phyloP scores from a whole-genome alignment of 2,888 invertebrate genomes.

The Blomia tropicalis region DNA sequence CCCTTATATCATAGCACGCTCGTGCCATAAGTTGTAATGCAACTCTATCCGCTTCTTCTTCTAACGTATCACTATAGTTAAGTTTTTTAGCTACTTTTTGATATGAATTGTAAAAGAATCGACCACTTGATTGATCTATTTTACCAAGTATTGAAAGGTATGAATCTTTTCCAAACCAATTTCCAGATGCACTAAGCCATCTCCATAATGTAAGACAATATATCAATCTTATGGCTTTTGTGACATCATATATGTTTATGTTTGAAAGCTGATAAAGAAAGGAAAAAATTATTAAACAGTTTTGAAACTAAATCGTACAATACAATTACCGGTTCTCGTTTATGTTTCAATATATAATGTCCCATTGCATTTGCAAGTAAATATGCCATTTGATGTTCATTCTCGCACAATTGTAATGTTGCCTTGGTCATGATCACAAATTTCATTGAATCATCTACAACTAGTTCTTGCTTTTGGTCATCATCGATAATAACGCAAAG shows the following conservation, averaged over 20 bases:
- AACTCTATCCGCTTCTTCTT: constrained; percentile 10
- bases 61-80: background rate
- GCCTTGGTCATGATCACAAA: background rate
- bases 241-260: background rate
- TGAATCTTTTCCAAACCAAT: background rate
- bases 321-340: constrained; percentile 16
- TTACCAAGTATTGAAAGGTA: background rate
- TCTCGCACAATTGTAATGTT: background rate
- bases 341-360: background rate
- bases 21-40: constrained; percentile 3
- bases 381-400: constrained; percentile 15
- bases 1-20: background rate
- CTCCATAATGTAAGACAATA: background rate
- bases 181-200: background rate
- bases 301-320: too few relatives aligned
- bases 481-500: background rate
- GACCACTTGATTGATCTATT: background rate
- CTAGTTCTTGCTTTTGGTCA: background rate
- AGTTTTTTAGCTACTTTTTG: background rate
- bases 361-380: background rate
- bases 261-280: background rate
- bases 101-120: background rate
- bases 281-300: too few relatives aligned
- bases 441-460: background rate
- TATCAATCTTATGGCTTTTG: background rate